Evolutionary conservation across 2,888 invertebrate species (phyloP), one percentile per base, ranked within the genome.

Genomic region (Branchipolynoe longqiensis): DNA sequence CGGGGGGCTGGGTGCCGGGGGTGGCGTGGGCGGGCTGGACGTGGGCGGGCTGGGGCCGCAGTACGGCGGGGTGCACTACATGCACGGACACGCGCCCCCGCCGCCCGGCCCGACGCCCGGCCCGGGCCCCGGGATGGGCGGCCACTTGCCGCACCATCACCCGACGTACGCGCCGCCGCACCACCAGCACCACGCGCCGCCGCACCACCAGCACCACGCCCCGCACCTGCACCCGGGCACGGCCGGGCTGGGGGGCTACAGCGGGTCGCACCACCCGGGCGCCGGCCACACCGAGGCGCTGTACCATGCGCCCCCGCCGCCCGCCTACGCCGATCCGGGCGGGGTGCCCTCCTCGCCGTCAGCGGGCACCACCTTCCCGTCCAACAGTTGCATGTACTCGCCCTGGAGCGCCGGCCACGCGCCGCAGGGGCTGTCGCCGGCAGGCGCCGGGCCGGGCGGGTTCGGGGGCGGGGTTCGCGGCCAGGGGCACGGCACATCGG

Each of bases 371-470:
- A 78, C 78, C 48, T 78, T 78, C 78, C 78, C 78, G 4, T 78
- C 78, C 28, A 78, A 78, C 78, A 78, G 78, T 33, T 78, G 78
- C 78, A 78, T 78, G 78, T 78, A 78, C 78, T 78, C 78, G 6
- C 78, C 78, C 48, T 78, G 78, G 78, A 18, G 38, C 41, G 25
- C 3, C 1, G 73, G 40, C n/a, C 28, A 1, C 64, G 38, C 38
- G 4, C 4, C 36, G 40, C 73, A 2, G 38, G 3, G 2, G 4
- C 38, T 40, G 4, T 36, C 73, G 4, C 3, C 41, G 36, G 2
- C 73, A 8, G 22, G 4, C 25, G 1, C 48, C 36, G 69, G 8
- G 8, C 0, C 18, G 41, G 6, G 1, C 18, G 78, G 28, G 54
- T 2, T 14, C 25, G 78, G 78, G 28, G 1, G 3, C 28, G 69